phyloP scores from a whole-genome alignment of 2,888 invertebrate species.

The Hydrotaea diabolus region DNA sequence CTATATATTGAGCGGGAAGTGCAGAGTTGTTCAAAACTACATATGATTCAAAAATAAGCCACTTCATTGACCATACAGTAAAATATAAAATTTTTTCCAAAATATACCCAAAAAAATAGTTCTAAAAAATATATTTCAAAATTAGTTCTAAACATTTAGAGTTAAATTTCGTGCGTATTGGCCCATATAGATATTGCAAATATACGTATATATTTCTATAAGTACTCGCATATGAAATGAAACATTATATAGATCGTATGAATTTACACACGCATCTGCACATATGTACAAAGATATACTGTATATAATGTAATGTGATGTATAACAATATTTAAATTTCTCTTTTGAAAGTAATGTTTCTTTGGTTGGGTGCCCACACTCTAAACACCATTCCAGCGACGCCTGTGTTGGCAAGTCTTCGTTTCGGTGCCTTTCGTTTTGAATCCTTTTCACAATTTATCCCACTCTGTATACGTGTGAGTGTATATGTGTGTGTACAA shows the following conservation, averaged over 20 bases:
- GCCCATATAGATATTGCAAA: neutral
- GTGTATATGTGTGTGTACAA: slow-evolving; percentile 43
- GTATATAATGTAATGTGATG: slow-evolving; percentile 40
- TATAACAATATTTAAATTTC: slow-evolving; percentile 62
- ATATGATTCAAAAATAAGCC: too few species aligned
- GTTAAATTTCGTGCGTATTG: neutral
- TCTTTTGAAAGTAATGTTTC: slow-evolving; percentile 53
- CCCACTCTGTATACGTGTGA: neutral
- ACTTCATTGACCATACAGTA: too few species aligned
- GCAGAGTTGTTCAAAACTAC: too few species aligned
- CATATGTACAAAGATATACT: neutral
- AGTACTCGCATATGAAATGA: neutral
- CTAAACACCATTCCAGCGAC: slow-evolving; percentile 31
- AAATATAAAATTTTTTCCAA: too few species aligned
- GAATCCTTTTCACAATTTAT: slow-evolving; percentile 9
- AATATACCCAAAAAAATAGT: too few species aligned
- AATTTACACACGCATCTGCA: neutral
- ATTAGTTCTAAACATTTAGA: too few species aligned
- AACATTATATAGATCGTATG: slow-evolving; percentile 13
- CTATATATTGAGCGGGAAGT: too few species aligned
- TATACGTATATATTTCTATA: neutral
- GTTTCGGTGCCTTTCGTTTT: slow-evolving; percentile 43
- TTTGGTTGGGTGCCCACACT: slow-evolving; percentile 39
- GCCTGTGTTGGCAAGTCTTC: slow-evolving; percentile 31
- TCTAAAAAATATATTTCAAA: too few species aligned